Conservation (phyloP, 2,113 vertebrate species). For the Epinephelus lanceolatus region DNA sequence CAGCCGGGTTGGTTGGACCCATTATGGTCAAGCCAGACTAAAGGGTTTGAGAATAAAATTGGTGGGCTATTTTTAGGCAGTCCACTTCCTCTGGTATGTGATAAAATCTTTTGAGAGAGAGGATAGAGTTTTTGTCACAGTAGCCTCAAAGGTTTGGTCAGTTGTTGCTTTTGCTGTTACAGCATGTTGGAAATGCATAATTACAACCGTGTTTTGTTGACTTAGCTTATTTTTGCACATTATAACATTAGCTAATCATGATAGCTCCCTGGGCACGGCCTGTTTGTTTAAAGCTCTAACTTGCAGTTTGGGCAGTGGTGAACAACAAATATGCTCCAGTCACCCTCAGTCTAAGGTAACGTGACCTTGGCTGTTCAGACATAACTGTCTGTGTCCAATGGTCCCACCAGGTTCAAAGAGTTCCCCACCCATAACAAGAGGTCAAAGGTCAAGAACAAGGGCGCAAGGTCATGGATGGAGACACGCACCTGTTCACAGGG, state of each 20-base stretch:
- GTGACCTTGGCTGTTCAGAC: conserved; percentile 49
- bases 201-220: conserved; percentile 2
- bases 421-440: conserved; percentile 43
- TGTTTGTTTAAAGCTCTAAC: conserved; percentile 21
- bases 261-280: neutral
- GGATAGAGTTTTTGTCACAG: conserved; percentile 9
- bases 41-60: conserved; percentile 52
- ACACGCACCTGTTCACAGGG: conserved; percentile 78
- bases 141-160: conserved; percentile 41
- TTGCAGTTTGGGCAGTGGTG: neutral
- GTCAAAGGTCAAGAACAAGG: conserved; percentile 54
- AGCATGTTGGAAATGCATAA: conserved; percentile 30
- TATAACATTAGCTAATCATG: neutral
- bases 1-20: conserved; percentile 11
- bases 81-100: conserved; percentile 63
- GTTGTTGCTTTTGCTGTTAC: conserved; percentile 41
- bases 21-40: conserved; percentile 47
- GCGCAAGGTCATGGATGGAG: conserved; percentile 48
- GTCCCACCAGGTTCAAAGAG: conserved; percentile 56
- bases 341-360: conserved; percentile 4
- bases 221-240: neutral
- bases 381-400: conserved; percentile 12
- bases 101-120: conserved; percentile 56
- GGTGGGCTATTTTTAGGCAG: conserved; percentile 58
- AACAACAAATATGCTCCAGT: neutral